Conservation (phyloP, 1,140 invertebrate species). For the Drosophila quadrilineata region DNA sequence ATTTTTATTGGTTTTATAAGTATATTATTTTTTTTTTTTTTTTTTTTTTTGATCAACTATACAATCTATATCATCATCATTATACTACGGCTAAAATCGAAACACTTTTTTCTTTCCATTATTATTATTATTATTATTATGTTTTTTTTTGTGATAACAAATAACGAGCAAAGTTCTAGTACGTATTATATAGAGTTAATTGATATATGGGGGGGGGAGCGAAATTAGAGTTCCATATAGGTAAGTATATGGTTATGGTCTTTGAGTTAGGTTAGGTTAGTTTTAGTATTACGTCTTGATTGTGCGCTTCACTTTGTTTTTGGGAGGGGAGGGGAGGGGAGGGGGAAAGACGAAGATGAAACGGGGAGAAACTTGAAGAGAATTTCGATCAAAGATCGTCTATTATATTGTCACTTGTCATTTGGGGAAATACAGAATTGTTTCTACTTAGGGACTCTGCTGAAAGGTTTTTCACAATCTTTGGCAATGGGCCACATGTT, state of each 20-base stretch:
- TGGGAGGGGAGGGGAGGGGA: neutral
- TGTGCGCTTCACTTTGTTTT: slow-evolving; percentile 32
- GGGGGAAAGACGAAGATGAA: neutral
- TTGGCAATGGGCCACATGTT: slow-evolving; percentile 8
- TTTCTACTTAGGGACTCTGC: slow-evolving; percentile 5
- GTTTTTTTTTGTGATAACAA: slow-evolving; percentile 46
- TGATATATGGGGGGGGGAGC: slow-evolving; percentile 14
- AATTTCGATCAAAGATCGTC: slow-evolving; percentile 9
- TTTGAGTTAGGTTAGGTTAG: slow-evolving; percentile 4
- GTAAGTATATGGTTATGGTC: too few relatives aligned
- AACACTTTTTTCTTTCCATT: slow-evolving; percentile 39
- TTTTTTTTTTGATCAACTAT: slow-evolving; percentile 56
- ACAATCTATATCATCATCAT: slow-evolving; percentile 39
- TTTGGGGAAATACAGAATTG: too few relatives aligned
- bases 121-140: neutral
- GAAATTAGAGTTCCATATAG: neutral
- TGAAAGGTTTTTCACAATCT: slow-evolving; percentile 8
- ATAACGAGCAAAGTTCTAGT: slow-evolving; percentile 63
- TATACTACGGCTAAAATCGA: slow-evolving; percentile 62
- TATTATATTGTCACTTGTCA: slow-evolving; percentile 66
- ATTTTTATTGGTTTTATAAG: slow-evolving; percentile 1
- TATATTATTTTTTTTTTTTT: neutral
- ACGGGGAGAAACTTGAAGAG: neutral
- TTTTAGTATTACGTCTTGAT: slow-evolving; percentile 8
- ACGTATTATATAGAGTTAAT: slow-evolving; percentile 14